These are phyloP conservation scores for Meriones unguiculatus DNA, from an alignment of 2,113 vertebrate species.

Conservation along the genomic window DNA sequence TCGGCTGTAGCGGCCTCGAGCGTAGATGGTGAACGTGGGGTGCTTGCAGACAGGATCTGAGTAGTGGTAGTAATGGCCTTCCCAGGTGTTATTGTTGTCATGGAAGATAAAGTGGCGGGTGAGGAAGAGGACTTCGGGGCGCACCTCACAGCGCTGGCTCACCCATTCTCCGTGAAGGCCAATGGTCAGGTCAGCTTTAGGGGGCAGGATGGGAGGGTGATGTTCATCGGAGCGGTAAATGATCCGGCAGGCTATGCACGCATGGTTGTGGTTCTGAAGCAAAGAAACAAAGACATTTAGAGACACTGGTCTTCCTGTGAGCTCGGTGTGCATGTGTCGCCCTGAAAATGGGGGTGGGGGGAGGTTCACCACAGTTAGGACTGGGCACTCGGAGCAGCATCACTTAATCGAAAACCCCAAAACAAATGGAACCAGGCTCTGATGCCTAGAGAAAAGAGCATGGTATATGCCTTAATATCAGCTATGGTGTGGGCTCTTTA, in stretches of 20 bases:
- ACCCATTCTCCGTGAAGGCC: constrained; percentile 97
- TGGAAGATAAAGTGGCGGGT: constrained; percentile 98
- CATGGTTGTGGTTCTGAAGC: constrained; percentile 92
- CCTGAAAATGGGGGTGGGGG: background rate
- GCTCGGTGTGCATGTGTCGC: accelerated
- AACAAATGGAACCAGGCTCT: background rate
- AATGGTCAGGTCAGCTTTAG: constrained; percentile 92
- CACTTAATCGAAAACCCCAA: background rate
- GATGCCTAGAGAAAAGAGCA: too few species aligned
- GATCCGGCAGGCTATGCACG: constrained; percentile 93
- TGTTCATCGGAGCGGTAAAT: constrained; percentile 94
- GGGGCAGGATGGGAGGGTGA: constrained; percentile 94
- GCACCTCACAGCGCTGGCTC: constrained; percentile 97
- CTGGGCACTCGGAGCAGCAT: accelerated
- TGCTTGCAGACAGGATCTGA: constrained; percentile 97
- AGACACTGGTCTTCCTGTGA: background rate
- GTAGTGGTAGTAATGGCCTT: constrained; percentile 98
- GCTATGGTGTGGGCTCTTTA: background rate
- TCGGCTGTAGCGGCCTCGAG: constrained; percentile 95
- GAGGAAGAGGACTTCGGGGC: constrained; percentile 97
- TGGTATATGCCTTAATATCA: background rate
- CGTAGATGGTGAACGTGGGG: constrained; percentile 97
- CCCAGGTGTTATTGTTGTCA: constrained; percentile 97
- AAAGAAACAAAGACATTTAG: background rate
- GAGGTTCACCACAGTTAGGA: accelerated